Percentiles rank a stretch among this genome's conserved stretches.
phyloP scores from a whole-genome alignment of 2,113 vertebrate species.

The Gavialis gangeticus region DNA sequence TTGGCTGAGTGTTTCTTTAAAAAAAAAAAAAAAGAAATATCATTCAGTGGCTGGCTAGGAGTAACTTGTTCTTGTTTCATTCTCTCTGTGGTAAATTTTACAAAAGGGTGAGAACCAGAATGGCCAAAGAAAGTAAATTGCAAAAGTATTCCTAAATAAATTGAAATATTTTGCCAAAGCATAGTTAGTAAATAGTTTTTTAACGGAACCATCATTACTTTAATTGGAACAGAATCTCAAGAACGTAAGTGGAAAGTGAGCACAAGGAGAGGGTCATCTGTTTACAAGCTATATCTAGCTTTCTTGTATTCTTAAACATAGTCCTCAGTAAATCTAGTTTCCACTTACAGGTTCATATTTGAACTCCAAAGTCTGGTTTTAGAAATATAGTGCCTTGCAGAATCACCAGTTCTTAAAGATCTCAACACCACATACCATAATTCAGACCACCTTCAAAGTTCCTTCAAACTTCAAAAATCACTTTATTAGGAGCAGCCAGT shows the following conservation, averaged over 20 bases:
- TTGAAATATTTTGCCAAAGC: not conserved
- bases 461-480: not conserved
- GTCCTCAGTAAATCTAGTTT: not conserved
- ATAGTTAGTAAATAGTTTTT: not conserved
- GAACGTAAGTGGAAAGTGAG: not conserved
- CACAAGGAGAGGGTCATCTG: not conserved
- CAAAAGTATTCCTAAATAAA: not conserved
- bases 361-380: not conserved
- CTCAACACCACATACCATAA: not conserved
- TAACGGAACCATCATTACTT: not conserved
- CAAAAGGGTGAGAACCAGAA: not conserved
- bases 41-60: not conserved
- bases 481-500: not conserved
- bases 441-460: not conserved
- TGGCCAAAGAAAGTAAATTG: not conserved
- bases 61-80: not conserved
- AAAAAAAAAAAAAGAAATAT: not conserved
- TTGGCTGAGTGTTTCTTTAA: fast-evolving
- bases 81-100: not conserved
- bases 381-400: not conserved
- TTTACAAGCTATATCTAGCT: not conserved
- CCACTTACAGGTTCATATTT: not conserved
- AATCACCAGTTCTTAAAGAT: fast-evolving
- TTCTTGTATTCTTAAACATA: not conserved
- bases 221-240: not conserved